Base-by-base conservation (phyloP, 2,888 invertebrate species). In the Lottia scabra region DNA sequence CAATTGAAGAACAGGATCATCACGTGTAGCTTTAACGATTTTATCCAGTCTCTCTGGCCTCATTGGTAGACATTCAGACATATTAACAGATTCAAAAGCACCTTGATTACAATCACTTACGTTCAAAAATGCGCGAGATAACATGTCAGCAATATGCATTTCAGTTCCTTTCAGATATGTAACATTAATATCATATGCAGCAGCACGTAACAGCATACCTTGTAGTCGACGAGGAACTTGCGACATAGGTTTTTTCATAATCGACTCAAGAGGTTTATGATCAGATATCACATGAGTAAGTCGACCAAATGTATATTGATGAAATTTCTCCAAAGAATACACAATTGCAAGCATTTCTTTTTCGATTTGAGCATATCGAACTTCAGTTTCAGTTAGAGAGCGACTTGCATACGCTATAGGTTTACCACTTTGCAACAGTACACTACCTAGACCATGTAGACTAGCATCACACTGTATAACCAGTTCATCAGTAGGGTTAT, bases 281-380 rank as follows among this genome's bases (percentile, higher is more conserved):
- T 76, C 78, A 45, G 65, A 77, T 56, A 78, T 70, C 0, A 81
- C 78, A 12, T 46, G 19, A 0, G 78, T 63, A 19, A 27, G 26
- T 23, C 75, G 65, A 2, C 78, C 81, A 66, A 76, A 81, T 2
- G 68, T 72, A 67, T 78, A 80, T 16, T 74, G 66, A 63, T 79
- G 71, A 65, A 79, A 83, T 23, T 73, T 77, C 64, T 75, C 72
- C 3, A 73, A 62, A 6, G 72, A 73, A 27, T 75, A 81, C 12
- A 77, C 75, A 10, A 84, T 68, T 1, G 78, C 73, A 0, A 81
- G 67, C 5, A 75, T 45, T 63, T 81, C 84, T 56, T 81, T 80
- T 68, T 84, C 81, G 13, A 82, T 80, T 48, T 81, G 78, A 10
- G 80, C 78, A 63, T 80, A 81, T 45, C 68, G 62, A 12, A 69